Conservation (phyloP, 2,888 invertebrate species). For the Harpalus rufipes region DNA sequence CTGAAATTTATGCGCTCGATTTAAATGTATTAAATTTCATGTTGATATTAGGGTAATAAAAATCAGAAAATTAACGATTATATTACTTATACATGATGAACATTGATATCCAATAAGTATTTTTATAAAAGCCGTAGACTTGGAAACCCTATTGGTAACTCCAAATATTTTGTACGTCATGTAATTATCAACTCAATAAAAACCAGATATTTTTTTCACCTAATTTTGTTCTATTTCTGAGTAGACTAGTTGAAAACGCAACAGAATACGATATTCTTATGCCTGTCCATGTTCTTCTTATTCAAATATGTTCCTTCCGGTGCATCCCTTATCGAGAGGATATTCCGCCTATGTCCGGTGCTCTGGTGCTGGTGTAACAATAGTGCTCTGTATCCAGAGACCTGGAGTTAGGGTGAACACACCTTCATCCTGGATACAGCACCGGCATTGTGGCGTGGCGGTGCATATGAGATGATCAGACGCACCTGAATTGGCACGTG, state of each 20-base stretch:
- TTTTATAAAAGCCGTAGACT: too few relatives aligned
- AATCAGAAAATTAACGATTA: too few relatives aligned
- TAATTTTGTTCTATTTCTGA: too few relatives aligned
- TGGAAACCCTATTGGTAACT: too few relatives aligned
- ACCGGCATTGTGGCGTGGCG: neutral
- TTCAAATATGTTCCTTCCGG: conserved; percentile 2
- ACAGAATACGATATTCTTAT: neutral
- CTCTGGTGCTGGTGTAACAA: neutral
- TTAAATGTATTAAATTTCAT: too few relatives aligned
- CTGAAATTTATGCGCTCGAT: too few relatives aligned
- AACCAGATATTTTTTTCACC: too few relatives aligned
- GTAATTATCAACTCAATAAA: too few relatives aligned
- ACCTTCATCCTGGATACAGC: neutral
- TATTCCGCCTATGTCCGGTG: neutral
- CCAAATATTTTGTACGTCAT: too few relatives aligned
- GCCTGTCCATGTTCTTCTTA: neutral
- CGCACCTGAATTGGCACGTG: conserved; percentile 4
- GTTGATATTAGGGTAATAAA: too few relatives aligned
- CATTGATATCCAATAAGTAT: too few relatives aligned
- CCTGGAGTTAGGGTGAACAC: neutral
- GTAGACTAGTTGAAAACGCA: neutral
- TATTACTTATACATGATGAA: too few relatives aligned
- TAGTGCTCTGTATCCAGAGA: neutral
- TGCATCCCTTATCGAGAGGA: neutral
- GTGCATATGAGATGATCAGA: conserved; percentile 1